These are phyloP conservation scores for Mimachlamys varia DNA, from an alignment of 2,888 invertebrate species.

Conservation along the genomic window DNA sequence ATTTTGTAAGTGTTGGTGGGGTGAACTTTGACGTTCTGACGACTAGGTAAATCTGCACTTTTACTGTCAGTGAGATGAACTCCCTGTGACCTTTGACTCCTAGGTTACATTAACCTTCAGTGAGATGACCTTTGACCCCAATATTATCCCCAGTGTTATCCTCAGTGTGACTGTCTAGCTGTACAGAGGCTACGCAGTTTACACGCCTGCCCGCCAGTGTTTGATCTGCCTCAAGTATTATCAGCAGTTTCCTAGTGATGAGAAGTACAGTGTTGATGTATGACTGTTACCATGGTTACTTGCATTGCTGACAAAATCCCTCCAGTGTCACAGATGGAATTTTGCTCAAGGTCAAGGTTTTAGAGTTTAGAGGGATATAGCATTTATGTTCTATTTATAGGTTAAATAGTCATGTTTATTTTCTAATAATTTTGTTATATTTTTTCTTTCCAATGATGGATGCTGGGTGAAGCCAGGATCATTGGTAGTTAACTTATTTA, in stretches of 20 bases:
- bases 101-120: too few relatives aligned
- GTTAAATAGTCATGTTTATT: constrained; percentile 30
- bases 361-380: neutral
- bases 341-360: constrained; percentile 17
- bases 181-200: neutral
- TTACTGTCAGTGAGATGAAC: too few relatives aligned
- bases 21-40: too few relatives aligned
- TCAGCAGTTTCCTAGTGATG: neutral
- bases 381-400: constrained; percentile 19
- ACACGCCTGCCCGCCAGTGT: neutral
- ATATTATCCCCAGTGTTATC: neutral
- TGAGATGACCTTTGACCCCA: too few relatives aligned
- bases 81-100: too few relatives aligned
- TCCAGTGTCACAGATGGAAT: constrained; percentile 33
- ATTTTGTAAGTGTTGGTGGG: too few relatives aligned
- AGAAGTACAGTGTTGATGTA: neutral
- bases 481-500: neutral
- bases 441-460: neutral
- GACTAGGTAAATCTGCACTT: too few relatives aligned
- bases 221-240: neutral
- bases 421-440: constrained; percentile 7
- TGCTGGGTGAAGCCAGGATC: neutral
- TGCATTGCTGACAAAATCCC: constrained; percentile 28
- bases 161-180: neutral
- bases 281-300: constrained; percentile 31